A percentile compares a stretch with the other conserved stretches of the same genome.
These are phyloP conservation scores for Parambassis ranga DNA, from an alignment of 2,797 vertebrate genomes.

Conservation along the genomic window DNA sequence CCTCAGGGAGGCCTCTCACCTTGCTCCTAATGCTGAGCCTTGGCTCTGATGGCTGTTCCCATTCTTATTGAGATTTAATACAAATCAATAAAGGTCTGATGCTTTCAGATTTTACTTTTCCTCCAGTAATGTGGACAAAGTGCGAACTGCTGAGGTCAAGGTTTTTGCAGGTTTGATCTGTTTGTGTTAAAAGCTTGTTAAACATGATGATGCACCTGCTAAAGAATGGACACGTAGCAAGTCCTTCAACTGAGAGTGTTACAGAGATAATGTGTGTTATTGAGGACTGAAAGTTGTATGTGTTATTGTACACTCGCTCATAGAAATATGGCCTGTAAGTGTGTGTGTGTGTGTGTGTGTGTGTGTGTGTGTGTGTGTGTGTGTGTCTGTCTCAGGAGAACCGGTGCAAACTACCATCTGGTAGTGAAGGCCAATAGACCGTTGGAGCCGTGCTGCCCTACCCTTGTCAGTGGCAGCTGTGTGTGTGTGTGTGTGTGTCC, in stretches of 20 bases:
- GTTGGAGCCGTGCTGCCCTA: constrained; percentile 55
- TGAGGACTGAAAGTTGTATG: not conserved
- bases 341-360: constrained; percentile 11
- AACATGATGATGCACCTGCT: not conserved
- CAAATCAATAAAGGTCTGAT: constrained; percentile 48
- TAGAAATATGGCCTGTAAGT: not conserved
- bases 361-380: constrained; percentile 28
- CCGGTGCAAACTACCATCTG: constrained; percentile 71
- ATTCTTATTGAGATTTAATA: constrained; percentile 7
- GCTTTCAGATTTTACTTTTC: constrained; percentile 8
- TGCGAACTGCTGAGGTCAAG: constrained; percentile 21
- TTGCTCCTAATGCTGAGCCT: constrained; percentile 24
- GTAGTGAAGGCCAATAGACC: constrained; percentile 72
- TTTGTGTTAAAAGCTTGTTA: constrained; percentile 21
- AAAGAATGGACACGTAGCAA: not conserved
- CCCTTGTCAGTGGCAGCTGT: constrained; percentile 79
- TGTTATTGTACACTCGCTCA: not conserved
- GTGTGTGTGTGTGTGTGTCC: constrained; percentile 32
- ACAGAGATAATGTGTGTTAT: not conserved
- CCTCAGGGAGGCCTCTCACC: constrained; percentile 56
- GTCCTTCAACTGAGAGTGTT: not conserved
- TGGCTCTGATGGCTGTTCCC: constrained; percentile 16
- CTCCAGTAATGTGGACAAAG: constrained; percentile 16
- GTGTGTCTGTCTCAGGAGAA: constrained; percentile 15
- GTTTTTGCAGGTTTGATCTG: constrained; percentile 9